Evolutionary conservation across 2,888 invertebrate species (phyloP).

Genomic region (Melipona bicolor): DNA sequence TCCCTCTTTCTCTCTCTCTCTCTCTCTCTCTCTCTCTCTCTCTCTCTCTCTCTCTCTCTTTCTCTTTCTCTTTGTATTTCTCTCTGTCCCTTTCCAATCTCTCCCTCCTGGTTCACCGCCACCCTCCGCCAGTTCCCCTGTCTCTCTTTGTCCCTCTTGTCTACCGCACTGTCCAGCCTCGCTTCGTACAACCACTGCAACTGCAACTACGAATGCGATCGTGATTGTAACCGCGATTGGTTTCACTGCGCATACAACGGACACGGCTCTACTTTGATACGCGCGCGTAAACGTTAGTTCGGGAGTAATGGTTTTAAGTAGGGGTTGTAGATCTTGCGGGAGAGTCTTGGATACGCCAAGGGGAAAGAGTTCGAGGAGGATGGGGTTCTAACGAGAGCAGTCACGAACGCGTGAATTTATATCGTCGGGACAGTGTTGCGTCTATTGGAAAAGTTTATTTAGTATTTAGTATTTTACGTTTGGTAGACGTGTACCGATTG

Average conservation of each 20-base stretch:
- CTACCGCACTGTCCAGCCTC: conserved; percentile 40
- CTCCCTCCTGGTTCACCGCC: conserved; percentile 19
- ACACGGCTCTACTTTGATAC: neutral
- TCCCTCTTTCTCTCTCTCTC: conserved; percentile 3
- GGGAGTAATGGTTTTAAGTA: neutral
- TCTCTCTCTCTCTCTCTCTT: neutral
- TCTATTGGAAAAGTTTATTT: no score
- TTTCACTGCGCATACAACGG: neutral
- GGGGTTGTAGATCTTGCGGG: neutral
- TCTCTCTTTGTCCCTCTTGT: neutral
- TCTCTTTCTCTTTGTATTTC: neutral
- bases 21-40: neutral
- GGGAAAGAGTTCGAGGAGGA: neutral
- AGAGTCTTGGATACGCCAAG: neutral
- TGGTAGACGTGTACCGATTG: no score
- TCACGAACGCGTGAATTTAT: no score
- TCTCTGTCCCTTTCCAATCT: conserved; percentile 21
- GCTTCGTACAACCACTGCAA: conserved; percentile 53
- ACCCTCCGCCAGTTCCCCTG: neutral
- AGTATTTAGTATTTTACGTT: no score
- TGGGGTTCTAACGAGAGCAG: no score
- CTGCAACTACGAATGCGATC: conserved; percentile 53
- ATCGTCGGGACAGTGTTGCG: no score
- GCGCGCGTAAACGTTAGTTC: neutral
- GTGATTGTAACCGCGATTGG: conserved; percentile 31